Conservation (phyloP, 2,888 invertebrate species). For the Fissipunctia ypsillon region DNA sequence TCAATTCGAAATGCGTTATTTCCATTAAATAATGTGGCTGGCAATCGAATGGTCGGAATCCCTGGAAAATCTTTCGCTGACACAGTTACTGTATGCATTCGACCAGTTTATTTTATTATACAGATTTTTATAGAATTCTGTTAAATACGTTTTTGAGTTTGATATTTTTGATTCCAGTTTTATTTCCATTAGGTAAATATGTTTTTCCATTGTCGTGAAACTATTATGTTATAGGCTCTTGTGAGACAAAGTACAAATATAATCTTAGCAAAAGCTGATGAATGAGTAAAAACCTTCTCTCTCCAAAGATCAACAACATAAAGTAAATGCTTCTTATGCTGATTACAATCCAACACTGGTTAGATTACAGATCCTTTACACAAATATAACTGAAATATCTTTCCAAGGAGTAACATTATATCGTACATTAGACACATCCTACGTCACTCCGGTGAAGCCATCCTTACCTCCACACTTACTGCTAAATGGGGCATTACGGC, state of each 20-base stretch:
- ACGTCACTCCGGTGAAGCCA: slow-evolving; percentile 34
- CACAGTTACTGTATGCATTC: slow-evolving; percentile 22
- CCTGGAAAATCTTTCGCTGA: slow-evolving; percentile 32
- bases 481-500: slow-evolving; percentile 42
- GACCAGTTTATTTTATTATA: not conserved
- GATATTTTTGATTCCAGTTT: too few species aligned
- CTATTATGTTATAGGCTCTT: too few species aligned
- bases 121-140: not conserved
- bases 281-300: too few species aligned
- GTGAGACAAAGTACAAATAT: too few species aligned
- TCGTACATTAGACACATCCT: not conserved
- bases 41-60: slow-evolving; percentile 2
- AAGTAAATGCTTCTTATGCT: too few species aligned
- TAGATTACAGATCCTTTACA: not conserved
- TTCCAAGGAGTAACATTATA: slow-evolving; percentile 1
- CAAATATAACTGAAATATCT: not conserved
- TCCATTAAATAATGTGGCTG: slow-evolving; percentile 6
- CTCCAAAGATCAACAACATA: too few species aligned
- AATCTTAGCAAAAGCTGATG: too few species aligned
- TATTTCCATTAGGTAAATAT: too few species aligned
- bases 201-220: too few species aligned
- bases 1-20: slow-evolving; percentile 19
- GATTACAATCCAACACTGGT: too few species aligned
- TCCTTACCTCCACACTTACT: slow-evolving; percentile 25
- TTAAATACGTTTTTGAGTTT: too few species aligned